A percentile compares a stretch with the other conserved stretches of the same genome.
Evolutionary conservation across 2,113 vertebrate species (phyloP).

Genomic region (Macaca fascicularis): T2T-MFA8v1.1 NC_088379.1:3673001-3673500

Average conservation of each 20-base stretch:
- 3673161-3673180: neutral
- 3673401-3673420: neutral
- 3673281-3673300: constrained; percentile 73
- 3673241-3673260: constrained; percentile 89
- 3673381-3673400: rapidly evolving
- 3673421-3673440: neutral
- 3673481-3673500: constrained; percentile 85
- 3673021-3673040: constrained; percentile 89
- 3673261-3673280: constrained; percentile 90
- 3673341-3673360: neutral
- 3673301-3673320: constrained; percentile 82
- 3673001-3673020: constrained; percentile 87
- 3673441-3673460: rapidly evolving
- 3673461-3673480: neutral
- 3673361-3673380: no score
- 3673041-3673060: neutral
- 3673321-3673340: constrained; percentile 77
- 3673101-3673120: neutral
- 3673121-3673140: rapidly evolving
- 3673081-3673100: rapidly evolving
- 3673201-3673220: constrained; percentile 88
- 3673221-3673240: constrained; percentile 88
- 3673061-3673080: rapidly evolving
- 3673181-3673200: constrained; percentile 90
- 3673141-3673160: rapidly evolving